Base-by-base conservation (phyloP, 1,140 invertebrate genomes). In the Ceratosolen solmsi region DNA sequence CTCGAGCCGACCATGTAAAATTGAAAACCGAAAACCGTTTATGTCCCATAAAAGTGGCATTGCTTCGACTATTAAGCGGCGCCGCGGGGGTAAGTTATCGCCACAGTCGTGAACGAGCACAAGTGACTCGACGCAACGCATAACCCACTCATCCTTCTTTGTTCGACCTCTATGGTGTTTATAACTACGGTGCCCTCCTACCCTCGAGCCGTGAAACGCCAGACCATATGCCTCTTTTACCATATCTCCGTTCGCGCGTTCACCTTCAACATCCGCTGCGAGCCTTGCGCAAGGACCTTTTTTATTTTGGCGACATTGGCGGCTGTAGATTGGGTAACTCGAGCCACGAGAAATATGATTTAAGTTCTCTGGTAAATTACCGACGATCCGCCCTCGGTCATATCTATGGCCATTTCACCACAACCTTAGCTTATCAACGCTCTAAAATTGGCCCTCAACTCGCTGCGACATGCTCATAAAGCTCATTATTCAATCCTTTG, bases 51-150 rank as follows among this genome's bases (percentile, higher is more conserved):
- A 78, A 82, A 84, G 80, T 80, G 58, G 84, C 84, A 75, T 74
- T 79, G 76, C 80, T 82, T 83, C 80, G 79, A 56, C 83, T 84
- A 86, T 85, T 83, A 84, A 84, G 58, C 76, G 68, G 58, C 7
- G 25, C 38, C 56, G 46, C 65, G 20, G 74, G 73, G 30, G 68
- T 77, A 80, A 77, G 83, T 79, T 81, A 78, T 77, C 72, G 84
- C 78, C 83, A 75, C 82, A 74, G 81, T 82, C 78, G 51, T 81
- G 75, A 81, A 76, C 79, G 79, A 60, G 79, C 33, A 30, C 54
- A 81, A 81, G 30, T 81, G 49, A 73, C 46, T 81, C 72, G 72
- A 49, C 58, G 54, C 56, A 58, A 22, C 41, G 30, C n/a, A 77
- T 46, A 46, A 65, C 41, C 60, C 27, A 20, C 41, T 51, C 30